Evolutionary conservation across 2,113 vertebrate species (phyloP).

Genomic region (Sapayoa aenigma): DNA sequence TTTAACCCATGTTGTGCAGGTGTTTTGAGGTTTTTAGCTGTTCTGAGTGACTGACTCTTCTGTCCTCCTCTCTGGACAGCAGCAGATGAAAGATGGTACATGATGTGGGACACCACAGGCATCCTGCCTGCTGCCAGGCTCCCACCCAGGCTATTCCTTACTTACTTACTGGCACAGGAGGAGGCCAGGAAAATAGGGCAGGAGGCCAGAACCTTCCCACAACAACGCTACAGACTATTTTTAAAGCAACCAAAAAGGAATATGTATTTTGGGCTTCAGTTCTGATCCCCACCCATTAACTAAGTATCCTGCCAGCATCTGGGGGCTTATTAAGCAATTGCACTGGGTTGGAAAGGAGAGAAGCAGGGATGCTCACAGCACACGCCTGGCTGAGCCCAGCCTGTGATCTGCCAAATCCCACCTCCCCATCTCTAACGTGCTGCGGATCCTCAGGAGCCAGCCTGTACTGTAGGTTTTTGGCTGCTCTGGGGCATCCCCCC

Average conservation of each 20-base stretch:
- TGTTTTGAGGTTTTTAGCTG: not conserved
- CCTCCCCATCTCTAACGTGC: not conserved
- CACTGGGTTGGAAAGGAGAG: not conserved
- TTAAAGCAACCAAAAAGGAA: not conserved
- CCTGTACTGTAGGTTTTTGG: not conserved
- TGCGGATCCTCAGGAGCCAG: not conserved
- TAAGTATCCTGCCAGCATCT: not conserved
- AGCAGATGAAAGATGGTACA: not conserved
- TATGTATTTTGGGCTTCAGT: not conserved
- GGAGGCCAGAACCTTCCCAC: not conserved
- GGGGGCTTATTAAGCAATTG: rapidly evolving
- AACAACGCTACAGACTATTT: not conserved
- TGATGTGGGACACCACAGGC: rapidly evolving
- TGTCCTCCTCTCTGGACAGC: not conserved
- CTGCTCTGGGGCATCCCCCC: not conserved
- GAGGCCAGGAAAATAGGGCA: not conserved
- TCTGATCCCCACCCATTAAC: not conserved
- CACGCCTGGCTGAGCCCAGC: not conserved
- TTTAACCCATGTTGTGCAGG: rapidly evolving
- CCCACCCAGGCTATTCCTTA: not conserved
- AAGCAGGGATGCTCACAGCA: not conserved
- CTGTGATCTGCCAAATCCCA: not conserved
- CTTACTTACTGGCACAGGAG: not conserved
- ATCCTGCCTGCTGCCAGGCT: not conserved
- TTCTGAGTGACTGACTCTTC: not conserved